Conservation (phyloP, 2,888 invertebrate genomes). For the Matsumyia berberina region DNA sequence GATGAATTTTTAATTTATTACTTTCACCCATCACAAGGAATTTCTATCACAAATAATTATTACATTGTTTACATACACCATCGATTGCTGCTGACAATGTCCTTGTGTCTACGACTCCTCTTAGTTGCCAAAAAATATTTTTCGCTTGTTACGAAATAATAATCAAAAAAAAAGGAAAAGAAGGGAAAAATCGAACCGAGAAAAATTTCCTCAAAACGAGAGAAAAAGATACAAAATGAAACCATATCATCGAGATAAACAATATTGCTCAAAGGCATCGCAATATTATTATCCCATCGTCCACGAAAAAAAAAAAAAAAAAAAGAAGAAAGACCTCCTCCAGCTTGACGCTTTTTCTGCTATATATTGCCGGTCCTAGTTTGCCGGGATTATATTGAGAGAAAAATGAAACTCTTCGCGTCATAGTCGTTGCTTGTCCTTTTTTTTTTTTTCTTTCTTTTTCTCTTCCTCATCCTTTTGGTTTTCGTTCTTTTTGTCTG, state of each 20-base stretch:
- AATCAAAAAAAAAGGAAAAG: conserved; percentile 12
- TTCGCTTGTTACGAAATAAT: conserved; percentile 49
- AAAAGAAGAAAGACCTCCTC: neutral
- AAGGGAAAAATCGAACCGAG: no score
- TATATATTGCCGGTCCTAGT: neutral
- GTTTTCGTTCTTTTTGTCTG: no score
- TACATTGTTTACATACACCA: conserved; percentile 64
- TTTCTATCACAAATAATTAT: conserved; percentile 61
- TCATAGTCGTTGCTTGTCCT: conserved; percentile 3
- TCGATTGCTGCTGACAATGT: conserved; percentile 30
- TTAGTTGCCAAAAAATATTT: conserved; percentile 10
- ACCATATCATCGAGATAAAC: conserved; percentile 74
- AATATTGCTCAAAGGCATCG: conserved; percentile 70
- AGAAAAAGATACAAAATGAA: conserved; percentile 41
- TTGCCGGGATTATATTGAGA: conserved; percentile 30
- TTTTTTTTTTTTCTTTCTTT: neutral
- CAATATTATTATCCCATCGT: conserved; percentile 69
- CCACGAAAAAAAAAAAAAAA: conserved; percentile 9
- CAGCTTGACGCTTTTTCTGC: conserved; percentile 29
- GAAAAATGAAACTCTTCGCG: conserved; percentile 39
- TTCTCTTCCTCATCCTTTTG: neutral
- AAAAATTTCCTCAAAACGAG: neutral
- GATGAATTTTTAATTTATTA: conserved; percentile 71
- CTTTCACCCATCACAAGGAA: conserved; percentile 6
- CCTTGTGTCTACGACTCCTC: conserved; percentile 1